Evolutionary conservation across 2,113 vertebrate genomes (phyloP).

Genomic region (Odontesthes bonariensis): DNA sequence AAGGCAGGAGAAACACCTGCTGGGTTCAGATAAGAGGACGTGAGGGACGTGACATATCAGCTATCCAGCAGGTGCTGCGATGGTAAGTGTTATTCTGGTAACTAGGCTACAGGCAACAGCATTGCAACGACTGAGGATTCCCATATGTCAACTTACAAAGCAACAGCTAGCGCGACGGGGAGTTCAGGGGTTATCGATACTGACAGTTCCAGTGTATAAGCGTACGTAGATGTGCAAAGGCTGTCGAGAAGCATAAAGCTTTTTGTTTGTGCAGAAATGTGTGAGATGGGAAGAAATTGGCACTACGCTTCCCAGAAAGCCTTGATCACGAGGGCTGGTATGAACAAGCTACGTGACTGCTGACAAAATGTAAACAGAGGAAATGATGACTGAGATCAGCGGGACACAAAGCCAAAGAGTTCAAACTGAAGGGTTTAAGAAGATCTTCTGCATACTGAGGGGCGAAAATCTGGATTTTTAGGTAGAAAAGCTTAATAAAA

Average conservation of each 20-base stretch:
- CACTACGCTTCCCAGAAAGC: conserved; percentile 15
- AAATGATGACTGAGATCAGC: conserved; percentile 34
- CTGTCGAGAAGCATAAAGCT: not conserved
- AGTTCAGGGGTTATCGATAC: not conserved
- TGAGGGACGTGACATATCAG: conserved; percentile 3
- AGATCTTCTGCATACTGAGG: not conserved
- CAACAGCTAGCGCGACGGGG: not conserved
- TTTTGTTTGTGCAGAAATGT: not conserved
- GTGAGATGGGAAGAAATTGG: not conserved
- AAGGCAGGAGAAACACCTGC: conserved; percentile 47
- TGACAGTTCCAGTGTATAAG: not conserved
- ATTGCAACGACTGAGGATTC: not conserved
- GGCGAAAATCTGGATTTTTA: too few species aligned
- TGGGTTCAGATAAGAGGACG: conserved; percentile 12
- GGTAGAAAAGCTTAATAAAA: not conserved
- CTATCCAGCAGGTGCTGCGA: conserved; percentile 14
- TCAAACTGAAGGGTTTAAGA: not conserved
- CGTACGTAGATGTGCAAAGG: not conserved
- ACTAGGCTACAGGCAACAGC: conserved; percentile 23
- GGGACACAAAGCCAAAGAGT: conserved; percentile 4
- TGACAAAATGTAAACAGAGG: conserved; percentile 66
- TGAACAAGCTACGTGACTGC: conserved; percentile 15
- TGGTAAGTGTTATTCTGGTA: conserved; percentile 10
- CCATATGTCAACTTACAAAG: not conserved
- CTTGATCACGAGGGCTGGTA: not conserved